Percentiles rank a stretch among this genome's conserved stretches.
Conservation (phyloP, 2,888 invertebrate species). For the Drosophila suboccidentalis region DNA sequence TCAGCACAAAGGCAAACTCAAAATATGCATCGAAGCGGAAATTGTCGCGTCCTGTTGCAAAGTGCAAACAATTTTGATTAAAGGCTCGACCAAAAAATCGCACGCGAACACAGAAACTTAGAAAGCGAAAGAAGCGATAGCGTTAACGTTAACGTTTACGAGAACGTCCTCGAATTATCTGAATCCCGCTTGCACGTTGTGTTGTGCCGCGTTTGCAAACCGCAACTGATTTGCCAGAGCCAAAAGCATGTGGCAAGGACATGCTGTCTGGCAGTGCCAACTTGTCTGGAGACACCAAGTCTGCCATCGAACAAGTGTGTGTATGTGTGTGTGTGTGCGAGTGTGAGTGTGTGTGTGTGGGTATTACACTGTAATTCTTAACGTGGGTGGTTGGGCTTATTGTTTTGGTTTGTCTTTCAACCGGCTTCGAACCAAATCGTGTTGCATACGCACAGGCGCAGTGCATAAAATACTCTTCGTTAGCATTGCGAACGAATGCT, state of each 20-base stretch:
- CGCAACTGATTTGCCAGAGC: conserved; percentile 80
- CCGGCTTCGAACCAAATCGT: conserved; percentile 61
- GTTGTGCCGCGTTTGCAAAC: conserved; percentile 79
- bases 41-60: conserved; percentile 59
- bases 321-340: conserved; percentile 24
- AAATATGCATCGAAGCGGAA: conserved; percentile 68
- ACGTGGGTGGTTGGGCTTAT: conserved; percentile 48
- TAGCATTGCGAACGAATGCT: conserved; percentile 1
- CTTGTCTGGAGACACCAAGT: conserved; percentile 60
- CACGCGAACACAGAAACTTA: conserved; percentile 34
- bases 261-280: conserved; percentile 63
- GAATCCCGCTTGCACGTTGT: conserved; percentile 70
- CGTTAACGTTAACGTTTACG: conserved; percentile 9
- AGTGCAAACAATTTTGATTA: conserved; percentile 48
- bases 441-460: conserved; percentile 80
- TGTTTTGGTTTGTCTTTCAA: conserved; percentile 69
- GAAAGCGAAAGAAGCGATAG: conserved; percentile 14
- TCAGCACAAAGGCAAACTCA: conserved; percentile 51
- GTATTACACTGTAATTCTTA: neutral
- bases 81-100: conserved; percentile 33
- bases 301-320: conserved; percentile 64
- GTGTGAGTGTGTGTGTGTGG: neutral
- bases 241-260: conserved; percentile 47
- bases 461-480: conserved; percentile 50
- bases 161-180: conserved; percentile 5